A percentile compares a stretch with the other conserved stretches of the same genome.
phyloP scores from a whole-genome alignment of 2,797 vertebrate species.

The Coreius guichenoti region DNA sequence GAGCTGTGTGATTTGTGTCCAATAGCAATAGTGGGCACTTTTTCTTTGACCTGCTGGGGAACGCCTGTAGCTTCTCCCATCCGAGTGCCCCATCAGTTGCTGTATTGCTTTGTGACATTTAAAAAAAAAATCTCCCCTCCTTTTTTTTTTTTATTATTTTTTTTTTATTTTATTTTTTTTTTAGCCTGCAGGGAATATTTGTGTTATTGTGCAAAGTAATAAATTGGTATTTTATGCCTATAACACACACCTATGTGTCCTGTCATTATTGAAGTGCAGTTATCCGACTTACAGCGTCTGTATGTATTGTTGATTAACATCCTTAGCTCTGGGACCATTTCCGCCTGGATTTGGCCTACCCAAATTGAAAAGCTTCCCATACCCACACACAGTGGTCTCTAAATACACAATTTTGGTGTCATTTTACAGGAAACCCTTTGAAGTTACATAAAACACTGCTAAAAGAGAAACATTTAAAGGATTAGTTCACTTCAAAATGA shows the following conservation, averaged over 20 bases:
- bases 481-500: too few relatives aligned
- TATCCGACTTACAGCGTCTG: too few relatives aligned
- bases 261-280: slow-evolving; percentile 24
- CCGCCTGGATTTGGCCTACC: too few relatives aligned
- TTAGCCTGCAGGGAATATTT: slow-evolving; percentile 97
- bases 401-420: too few relatives aligned
- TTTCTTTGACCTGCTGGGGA: slow-evolving; percentile 79
- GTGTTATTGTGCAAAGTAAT: slow-evolving; percentile 97
- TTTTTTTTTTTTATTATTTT: slow-evolving; percentile 51
- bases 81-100: slow-evolving; percentile 76
- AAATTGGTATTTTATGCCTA: slow-evolving; percentile 96
- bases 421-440: too few relatives aligned
- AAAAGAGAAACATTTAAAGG: too few relatives aligned
- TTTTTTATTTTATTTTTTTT: slow-evolving; percentile 74
- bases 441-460: too few relatives aligned
- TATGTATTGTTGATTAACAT: too few relatives aligned
- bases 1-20: slow-evolving; percentile 83
- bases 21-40: slow-evolving; percentile 92
- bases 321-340: too few relatives aligned
- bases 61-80: slow-evolving; percentile 70
- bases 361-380: too few relatives aligned
- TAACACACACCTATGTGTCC: slow-evolving; percentile 45
- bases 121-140: slow-evolving; percentile 47
- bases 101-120: slow-evolving; percentile 82
- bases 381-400: too few relatives aligned